These are phyloP conservation scores for Caenorhabditis sulstoni DNA, from an alignment of 2,888 invertebrate genomes.

Conservation along the genomic window DNA sequence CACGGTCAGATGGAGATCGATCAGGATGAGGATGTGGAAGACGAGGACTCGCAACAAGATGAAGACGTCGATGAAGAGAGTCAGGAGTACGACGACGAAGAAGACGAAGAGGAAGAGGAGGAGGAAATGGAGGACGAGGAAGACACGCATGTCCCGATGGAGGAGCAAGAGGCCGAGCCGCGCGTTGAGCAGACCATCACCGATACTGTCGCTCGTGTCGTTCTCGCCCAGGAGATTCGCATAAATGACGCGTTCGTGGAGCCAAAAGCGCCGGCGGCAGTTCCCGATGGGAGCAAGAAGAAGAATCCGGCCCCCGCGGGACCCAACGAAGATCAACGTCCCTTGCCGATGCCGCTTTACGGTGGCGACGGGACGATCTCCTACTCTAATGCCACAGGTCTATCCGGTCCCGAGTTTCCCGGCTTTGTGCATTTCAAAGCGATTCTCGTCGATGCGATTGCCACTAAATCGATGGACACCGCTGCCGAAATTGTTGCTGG, in stretches of 20 bases:
- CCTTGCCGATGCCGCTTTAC: too few relatives aligned
- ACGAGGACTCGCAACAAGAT: conserved; percentile 1
- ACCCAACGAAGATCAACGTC: too few relatives aligned
- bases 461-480: not conserved
- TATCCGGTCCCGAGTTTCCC: too few relatives aligned
- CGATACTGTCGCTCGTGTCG: not conserved
- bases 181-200: not conserved
- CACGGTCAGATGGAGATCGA: conserved; percentile 3
- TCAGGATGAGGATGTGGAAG: conserved; percentile 10
- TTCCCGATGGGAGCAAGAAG: not conserved
- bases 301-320: not conserved
- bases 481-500: conserved; percentile 3
- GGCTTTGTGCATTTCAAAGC: conserved; percentile 3
- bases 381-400: too few relatives aligned
- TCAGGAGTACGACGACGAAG: conserved; percentile 11
- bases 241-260: conserved; percentile 29
- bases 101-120: conserved; percentile 9
- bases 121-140: conserved; percentile 17
- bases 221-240: conserved; percentile 9
- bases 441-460: not conserved
- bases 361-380: too few relatives aligned
- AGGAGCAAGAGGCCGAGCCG: not conserved
- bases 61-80: conserved; percentile 9
- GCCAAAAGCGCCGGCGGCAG: conserved; percentile 11
- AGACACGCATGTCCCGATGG: not conserved